Conservation (phyloP, 1,140 invertebrate species). For the Diploscapter pachys region DNA sequence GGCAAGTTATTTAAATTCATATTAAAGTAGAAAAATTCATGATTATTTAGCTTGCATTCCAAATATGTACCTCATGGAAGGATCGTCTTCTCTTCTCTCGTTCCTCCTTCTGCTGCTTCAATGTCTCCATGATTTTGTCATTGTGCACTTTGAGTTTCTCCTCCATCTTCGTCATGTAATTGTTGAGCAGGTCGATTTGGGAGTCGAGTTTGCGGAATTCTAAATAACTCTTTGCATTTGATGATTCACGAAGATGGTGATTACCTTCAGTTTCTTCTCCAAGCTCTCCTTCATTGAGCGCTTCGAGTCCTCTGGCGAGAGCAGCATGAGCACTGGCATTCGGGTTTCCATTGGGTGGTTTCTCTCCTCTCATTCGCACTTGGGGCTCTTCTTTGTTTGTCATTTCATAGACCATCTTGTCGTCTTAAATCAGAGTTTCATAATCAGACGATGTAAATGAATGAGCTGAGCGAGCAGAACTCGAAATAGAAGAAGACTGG, state of each 20-base stretch:
- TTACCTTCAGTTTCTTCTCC: slow-evolving; percentile 33
- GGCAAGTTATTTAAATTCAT: neutral
- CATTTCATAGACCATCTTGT: too few species aligned
- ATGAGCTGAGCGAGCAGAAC: too few species aligned
- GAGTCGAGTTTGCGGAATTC: slow-evolving; percentile 39
- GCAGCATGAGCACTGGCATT: slow-evolving; percentile 23
- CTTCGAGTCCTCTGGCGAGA: slow-evolving; percentile 28
- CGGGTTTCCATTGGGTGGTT: slow-evolving; percentile 2
- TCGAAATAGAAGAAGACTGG: too few species aligned
- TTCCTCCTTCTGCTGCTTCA: slow-evolving; percentile 38
- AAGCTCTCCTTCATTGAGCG: slow-evolving; percentile 20
- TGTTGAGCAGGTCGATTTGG: slow-evolving; percentile 41
- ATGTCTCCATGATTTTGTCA: slow-evolving; percentile 38
- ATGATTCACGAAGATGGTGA: neutral
- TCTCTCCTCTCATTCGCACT: slow-evolving; percentile 19
- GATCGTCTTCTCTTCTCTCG: slow-evolving; percentile 37
- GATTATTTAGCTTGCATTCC: slow-evolving; percentile 1
- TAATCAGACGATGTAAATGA: too few species aligned
- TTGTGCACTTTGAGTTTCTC: slow-evolving; percentile 38
- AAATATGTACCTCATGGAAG: slow-evolving; percentile 39
- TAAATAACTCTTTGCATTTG: slow-evolving; percentile 14
- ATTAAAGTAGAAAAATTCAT: neutral
- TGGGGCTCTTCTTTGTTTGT: neutral
- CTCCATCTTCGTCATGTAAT: slow-evolving; percentile 42
- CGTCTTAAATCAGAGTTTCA: too few species aligned